These are phyloP conservation scores for Leptinotarsa undecemlineata DNA, from an alignment of 1,140 invertebrate species.

Conservation along the genomic window DNA sequence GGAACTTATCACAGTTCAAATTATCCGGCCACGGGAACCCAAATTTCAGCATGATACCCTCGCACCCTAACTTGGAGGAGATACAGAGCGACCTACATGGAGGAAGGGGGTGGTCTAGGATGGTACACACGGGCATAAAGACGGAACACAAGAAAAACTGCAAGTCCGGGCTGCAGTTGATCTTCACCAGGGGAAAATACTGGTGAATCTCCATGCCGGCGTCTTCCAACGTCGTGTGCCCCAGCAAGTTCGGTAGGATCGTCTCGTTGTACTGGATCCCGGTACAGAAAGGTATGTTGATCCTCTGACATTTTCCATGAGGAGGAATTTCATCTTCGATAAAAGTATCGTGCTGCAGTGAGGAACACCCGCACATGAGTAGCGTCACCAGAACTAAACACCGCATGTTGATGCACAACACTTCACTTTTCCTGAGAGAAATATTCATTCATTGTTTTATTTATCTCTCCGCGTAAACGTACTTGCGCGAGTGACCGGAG, in stretches of 20 bases:
- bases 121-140: conserved; percentile 94
- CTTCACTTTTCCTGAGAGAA: neutral
- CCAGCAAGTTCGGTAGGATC: conserved; percentile 93
- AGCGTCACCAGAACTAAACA: conserved; percentile 16
- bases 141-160: conserved; percentile 96
- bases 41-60: conserved; percentile 89
- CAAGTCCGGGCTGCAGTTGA: conserved; percentile 91
- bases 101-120: conserved; percentile 85
- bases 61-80: conserved; percentile 86
- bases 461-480: neutral
- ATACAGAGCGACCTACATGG: conserved; percentile 91
- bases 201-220: conserved; percentile 92
- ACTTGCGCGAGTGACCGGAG: neutral
- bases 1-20: conserved; percentile 90
- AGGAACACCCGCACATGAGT: neutral
- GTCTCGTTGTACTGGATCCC: conserved; percentile 94
- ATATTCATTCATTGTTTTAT: neutral
- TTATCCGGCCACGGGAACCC: conserved; percentile 93
- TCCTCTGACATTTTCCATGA: conserved; percentile 88
- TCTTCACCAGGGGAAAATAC: conserved; percentile 94
- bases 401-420: conserved; percentile 16
- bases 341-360: conserved; percentile 27
- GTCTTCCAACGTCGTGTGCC: conserved; percentile 93
- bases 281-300: conserved; percentile 89
- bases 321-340: conserved; percentile 57